Conservation (phyloP, 2,113 vertebrate genomes). For the Suncus etruscus region DNA sequence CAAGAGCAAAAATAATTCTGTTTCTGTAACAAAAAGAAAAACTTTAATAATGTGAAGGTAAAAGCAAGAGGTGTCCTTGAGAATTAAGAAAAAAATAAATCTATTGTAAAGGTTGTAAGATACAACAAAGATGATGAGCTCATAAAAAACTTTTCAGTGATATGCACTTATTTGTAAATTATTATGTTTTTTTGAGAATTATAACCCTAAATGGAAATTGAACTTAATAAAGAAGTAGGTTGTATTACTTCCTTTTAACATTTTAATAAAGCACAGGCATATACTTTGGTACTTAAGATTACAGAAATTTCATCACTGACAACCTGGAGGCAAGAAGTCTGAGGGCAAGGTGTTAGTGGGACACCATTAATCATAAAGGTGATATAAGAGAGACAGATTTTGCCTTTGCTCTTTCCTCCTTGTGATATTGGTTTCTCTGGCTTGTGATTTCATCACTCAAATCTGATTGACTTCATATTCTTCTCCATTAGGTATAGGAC, state of each 20-base stretch:
- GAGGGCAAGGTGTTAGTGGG: neutral
- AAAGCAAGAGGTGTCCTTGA: slow-evolving; percentile 2
- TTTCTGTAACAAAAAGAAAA: slow-evolving; percentile 12
- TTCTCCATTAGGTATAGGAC: neutral
- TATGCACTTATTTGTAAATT: neutral
- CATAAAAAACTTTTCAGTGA: neutral
- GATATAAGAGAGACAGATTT: neutral
- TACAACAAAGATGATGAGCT: neutral
- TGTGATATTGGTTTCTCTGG: neutral
- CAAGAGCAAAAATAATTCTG: neutral
- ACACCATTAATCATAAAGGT: neutral
- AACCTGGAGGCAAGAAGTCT: neutral
- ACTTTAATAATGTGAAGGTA: slow-evolving; percentile 9
- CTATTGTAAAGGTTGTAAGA: slow-evolving; percentile 6
- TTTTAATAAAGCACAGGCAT: neutral
- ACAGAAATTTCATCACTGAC: neutral
- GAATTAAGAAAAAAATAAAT: slow-evolving; percentile 28
- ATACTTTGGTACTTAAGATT: neutral
- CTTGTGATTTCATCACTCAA: neutral
- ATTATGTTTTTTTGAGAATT: neutral
- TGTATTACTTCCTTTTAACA: neutral
- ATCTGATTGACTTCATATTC: neutral
- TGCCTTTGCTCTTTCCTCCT: neutral
- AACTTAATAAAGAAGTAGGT: neutral
- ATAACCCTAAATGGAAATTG: neutral